Conservation (phyloP, 2,888 invertebrate species). For the Folsomia candida region DNA sequence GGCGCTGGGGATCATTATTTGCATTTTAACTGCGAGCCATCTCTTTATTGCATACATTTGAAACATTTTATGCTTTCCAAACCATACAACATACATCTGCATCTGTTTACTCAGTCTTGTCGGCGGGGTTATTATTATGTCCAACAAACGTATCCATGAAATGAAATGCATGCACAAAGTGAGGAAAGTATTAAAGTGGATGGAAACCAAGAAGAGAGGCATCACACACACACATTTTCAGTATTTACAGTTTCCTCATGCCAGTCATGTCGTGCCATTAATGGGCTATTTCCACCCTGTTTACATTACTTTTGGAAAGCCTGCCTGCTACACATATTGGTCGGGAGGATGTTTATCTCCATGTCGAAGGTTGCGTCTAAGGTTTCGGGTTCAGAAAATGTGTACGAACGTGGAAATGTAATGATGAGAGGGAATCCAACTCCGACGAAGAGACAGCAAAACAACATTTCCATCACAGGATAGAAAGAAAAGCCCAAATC, state of each 20-base stretch:
- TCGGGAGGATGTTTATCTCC: no score
- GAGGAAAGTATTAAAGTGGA: no score
- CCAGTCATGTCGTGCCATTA: background rate
- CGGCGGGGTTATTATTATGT: background rate
- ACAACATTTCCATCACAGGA: no score
- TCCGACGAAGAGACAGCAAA: no score
- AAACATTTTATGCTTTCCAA: background rate
- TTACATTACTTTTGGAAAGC: background rate
- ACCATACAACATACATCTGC: background rate
- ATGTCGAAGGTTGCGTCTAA: no score
- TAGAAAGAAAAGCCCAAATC: no score
- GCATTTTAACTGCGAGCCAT: background rate
- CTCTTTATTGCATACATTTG: no score
- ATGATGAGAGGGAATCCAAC: no score
- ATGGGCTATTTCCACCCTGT: constrained; percentile 3
- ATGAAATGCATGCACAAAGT: background rate
- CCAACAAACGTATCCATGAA: background rate
- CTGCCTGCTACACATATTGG: background rate
- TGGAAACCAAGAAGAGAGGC: background rate
- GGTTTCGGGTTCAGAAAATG: no score
- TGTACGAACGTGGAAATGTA: no score
- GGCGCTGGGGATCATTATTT: background rate
- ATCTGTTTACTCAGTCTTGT: constrained; percentile 1
- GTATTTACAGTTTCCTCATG: constrained; percentile 1
- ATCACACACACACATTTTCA: background rate